Conservation (phyloP, 1,140 invertebrate genomes). For the Lycorma delicatula region DNA sequence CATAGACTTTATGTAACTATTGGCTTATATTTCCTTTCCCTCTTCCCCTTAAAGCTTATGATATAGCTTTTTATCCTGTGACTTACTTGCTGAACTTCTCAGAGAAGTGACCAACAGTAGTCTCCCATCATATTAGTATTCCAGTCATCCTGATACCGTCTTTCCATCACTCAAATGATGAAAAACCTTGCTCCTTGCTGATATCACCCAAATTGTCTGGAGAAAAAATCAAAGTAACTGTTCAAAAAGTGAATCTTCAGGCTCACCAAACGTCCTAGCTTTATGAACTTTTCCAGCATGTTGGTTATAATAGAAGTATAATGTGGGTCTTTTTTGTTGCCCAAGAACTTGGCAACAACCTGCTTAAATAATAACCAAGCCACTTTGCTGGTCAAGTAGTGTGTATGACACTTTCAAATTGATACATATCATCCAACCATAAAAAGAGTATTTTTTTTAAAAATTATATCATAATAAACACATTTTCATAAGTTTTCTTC, state of each 20-base stretch:
- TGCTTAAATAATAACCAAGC: constrained; percentile 23
- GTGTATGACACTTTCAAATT: too few relatives aligned
- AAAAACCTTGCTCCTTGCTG: constrained; percentile 31
- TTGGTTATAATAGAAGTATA: constrained; percentile 27
- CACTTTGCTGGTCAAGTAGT: constrained; percentile 35
- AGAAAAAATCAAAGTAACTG: constrained; percentile 35
- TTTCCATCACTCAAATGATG: constrained; percentile 32
- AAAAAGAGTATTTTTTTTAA: constrained; percentile 34
- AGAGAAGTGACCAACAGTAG: constrained; percentile 31
- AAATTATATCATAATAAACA: constrained; percentile 27
- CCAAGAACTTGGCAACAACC: constrained; percentile 25
- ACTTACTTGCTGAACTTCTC: constrained; percentile 18
- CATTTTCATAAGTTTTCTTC: constrained; percentile 33
- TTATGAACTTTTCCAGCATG: constrained; percentile 24
- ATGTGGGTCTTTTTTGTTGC: constrained; percentile 27
- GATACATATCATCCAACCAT: constrained; percentile 31
- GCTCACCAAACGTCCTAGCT: constrained; percentile 35
- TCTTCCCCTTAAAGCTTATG: constrained; percentile 1
- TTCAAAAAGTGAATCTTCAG: constrained; percentile 36
- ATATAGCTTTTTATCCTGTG: constrained; percentile 4
- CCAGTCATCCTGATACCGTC: constrained; percentile 32
- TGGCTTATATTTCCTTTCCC: not conserved
- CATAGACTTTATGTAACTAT: too few relatives aligned
- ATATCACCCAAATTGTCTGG: constrained; percentile 33
- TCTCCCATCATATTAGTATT: constrained; percentile 32